A percentile compares a stretch with the other conserved stretches of the same genome.
These are phyloP conservation scores for Bellardia pandia DNA, from an alignment of 2,888 invertebrate species.

Conservation along the genomic window DNA sequence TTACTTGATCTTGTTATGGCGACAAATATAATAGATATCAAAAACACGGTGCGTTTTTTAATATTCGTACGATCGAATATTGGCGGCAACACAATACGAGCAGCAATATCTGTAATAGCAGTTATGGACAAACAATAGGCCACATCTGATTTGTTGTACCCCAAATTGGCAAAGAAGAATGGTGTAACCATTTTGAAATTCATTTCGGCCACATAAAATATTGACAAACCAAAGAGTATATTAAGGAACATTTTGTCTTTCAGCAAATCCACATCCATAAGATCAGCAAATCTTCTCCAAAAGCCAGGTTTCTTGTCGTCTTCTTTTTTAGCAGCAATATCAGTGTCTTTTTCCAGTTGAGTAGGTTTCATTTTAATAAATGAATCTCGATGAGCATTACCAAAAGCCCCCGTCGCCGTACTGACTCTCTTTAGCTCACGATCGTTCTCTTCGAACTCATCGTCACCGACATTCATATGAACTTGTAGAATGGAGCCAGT, in stretches of 20 bases:
- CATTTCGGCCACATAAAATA: constrained; percentile 90
- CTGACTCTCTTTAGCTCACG: constrained; percentile 82
- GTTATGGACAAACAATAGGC: constrained; percentile 91
- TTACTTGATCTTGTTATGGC: constrained; percentile 90
- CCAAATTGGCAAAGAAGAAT: constrained; percentile 87
- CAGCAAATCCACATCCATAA: constrained; percentile 89
- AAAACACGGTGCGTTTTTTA: constrained; percentile 89
- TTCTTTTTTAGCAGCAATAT: constrained; percentile 72
- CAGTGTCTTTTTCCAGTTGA: constrained; percentile 79
- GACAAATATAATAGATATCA: constrained; percentile 89
- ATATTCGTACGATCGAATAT: constrained; percentile 89
- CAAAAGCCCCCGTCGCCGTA: constrained; percentile 81
- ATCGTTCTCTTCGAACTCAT: constrained; percentile 83
- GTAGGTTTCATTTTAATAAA: constrained; percentile 83
- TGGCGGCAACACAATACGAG: constrained; percentile 89
- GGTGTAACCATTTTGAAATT: constrained; percentile 90
- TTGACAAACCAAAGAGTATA: constrained; percentile 89
- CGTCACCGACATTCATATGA: constrained; percentile 86
- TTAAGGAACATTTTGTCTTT: constrained; percentile 90
- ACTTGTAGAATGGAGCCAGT: constrained; percentile 90
- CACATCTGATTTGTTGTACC: constrained; percentile 88
- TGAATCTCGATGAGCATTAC: constrained; percentile 81
- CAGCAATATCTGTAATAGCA: constrained; percentile 90
- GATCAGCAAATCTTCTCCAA: constrained; percentile 86
- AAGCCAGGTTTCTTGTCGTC: constrained; percentile 83